Conservation (phyloP, 2,888 invertebrate species). For the Mayetiola destructor region DNA sequence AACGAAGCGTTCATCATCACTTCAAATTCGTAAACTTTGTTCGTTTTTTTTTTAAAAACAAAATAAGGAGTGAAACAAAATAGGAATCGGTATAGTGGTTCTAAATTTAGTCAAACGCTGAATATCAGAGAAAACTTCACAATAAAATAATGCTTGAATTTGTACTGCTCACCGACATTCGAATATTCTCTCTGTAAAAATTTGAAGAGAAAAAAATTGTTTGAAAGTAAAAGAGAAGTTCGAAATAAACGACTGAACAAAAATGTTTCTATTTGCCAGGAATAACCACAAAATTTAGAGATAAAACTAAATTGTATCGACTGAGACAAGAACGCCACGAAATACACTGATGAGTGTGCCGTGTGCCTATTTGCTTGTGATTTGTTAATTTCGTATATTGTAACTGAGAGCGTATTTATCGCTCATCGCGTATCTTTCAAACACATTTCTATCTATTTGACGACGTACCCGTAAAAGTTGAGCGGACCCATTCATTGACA, state of each 20-base stretch:
- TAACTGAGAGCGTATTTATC: no score
- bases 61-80: no score
- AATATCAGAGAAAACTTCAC: neutral
- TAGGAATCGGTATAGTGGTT: no score
- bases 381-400: no score
- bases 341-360: neutral
- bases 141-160: neutral
- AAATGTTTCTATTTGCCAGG: neutral
- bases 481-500: neutral
- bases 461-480: neutral
- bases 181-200: neutral
- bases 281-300: neutral
- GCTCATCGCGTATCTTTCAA: no score
- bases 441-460: neutral
- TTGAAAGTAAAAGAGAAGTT: neutral
- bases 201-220: neutral
- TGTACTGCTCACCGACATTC: no score
- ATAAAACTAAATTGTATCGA: neutral
- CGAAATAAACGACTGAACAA: neutral
- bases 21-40: neutral
- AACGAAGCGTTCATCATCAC: neutral
- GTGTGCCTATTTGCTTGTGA: neutral
- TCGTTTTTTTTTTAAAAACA: no score
- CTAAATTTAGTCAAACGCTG: slow-evolving; percentile 2
- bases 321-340: neutral